Conservation (phyloP, 2,113 vertebrate genomes). For the Trinectes maculatus region DNA sequence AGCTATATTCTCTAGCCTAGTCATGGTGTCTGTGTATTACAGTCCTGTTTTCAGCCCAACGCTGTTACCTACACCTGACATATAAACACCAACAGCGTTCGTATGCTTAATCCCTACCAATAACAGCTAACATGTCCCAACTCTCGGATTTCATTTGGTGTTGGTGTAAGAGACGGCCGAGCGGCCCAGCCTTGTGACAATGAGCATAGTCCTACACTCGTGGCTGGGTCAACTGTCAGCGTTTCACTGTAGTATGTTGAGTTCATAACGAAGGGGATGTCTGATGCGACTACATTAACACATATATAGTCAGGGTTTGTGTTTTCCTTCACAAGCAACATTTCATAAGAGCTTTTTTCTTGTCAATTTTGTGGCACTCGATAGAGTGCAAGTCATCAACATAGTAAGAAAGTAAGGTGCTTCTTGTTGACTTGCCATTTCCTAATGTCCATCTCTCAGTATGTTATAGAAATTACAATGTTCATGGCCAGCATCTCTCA, state of each 20-base stretch:
- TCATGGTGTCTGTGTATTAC: conserved; percentile 62
- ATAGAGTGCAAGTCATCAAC: conserved; percentile 73
- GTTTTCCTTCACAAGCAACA: conserved; percentile 58
- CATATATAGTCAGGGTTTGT: conserved; percentile 70
- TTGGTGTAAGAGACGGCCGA: conserved; percentile 57
- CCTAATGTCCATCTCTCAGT: conserved; percentile 21
- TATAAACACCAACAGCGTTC: conserved; percentile 56
- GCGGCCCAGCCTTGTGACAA: neutral
- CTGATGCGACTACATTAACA: conserved; percentile 73
- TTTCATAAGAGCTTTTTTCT: conserved; percentile 57
- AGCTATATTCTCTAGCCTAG: conserved; percentile 73
- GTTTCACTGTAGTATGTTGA: conserved; percentile 57
- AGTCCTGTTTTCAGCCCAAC: conserved; percentile 69
- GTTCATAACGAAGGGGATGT: conserved; percentile 70
- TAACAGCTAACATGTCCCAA: conserved; percentile 53
- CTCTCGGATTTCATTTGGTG: conserved; percentile 59
- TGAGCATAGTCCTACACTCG: conserved; percentile 41
- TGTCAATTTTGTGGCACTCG: conserved; percentile 72
- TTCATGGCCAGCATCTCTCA: conserved; percentile 55
- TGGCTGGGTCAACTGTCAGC: conserved; percentile 45
- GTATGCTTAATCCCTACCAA: conserved; percentile 46
- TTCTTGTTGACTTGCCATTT: conserved; percentile 76
- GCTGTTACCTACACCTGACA: conserved; percentile 62
- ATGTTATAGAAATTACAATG: conserved; percentile 27
- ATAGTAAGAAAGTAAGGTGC: conserved; percentile 84